Conservation (phyloP, 2,113 vertebrate species). For the Pollachius pollachius region DNA sequence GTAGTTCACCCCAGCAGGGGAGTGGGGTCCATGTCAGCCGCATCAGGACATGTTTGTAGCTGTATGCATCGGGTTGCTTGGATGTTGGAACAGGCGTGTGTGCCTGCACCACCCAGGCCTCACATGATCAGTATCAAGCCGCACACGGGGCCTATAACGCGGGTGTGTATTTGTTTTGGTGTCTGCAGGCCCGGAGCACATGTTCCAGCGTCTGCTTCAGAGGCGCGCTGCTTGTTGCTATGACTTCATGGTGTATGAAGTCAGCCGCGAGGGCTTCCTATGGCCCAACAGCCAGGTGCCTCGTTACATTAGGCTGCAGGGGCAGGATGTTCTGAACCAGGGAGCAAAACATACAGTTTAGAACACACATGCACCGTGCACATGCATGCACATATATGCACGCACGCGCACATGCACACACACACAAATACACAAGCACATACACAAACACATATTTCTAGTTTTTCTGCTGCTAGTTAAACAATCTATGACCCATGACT, state of each 20-base stretch:
- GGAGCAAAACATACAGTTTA: constrained; percentile 18
- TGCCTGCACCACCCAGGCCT: too few relatives aligned
- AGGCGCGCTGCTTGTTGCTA: constrained; percentile 8
- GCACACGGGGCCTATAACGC: background rate
- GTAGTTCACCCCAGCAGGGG: too few relatives aligned
- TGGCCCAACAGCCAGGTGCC: constrained; percentile 37
- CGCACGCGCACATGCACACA: background rate
- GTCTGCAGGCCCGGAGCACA: constrained; percentile 8
- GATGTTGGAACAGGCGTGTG: too few relatives aligned
- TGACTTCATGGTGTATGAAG: constrained; percentile 28
- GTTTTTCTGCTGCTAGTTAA: too few relatives aligned
- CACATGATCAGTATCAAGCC: too few relatives aligned
- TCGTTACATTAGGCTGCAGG: constrained; percentile 42
- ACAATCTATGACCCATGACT: too few relatives aligned
- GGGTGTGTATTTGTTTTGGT: constrained; percentile 34
- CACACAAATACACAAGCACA: background rate
- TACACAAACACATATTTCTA: background rate
- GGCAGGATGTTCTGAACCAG: constrained; percentile 24
- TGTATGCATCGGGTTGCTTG: too few relatives aligned
- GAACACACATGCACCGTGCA: background rate
- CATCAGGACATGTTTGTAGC: too few relatives aligned
- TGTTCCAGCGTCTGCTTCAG: constrained; percentile 4
- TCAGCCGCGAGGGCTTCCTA: constrained; percentile 27
- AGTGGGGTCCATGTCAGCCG: background rate
- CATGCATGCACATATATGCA: too few relatives aligned